Evolutionary conservation across 2,797 vertebrate species (phyloP), one percentile per base, ranked within the genome.

Genomic region (Neosilurus mollespiculum): DNA sequence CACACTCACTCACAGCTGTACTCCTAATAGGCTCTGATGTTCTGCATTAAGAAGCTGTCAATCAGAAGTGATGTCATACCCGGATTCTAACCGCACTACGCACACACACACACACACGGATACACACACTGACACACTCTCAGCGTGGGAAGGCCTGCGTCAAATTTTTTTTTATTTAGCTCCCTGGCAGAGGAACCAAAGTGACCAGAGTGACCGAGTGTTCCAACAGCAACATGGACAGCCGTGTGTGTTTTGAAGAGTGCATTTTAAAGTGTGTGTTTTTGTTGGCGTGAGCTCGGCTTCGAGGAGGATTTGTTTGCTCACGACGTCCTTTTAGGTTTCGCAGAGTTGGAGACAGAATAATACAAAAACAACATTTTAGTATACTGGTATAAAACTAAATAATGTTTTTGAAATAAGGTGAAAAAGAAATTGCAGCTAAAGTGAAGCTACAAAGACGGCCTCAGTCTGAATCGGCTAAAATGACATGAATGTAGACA

Each of bases 1-100:
- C 65, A 75, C 61, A 30, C 43, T 78, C 67, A 64, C 83, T 62
- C 43, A 84, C 75, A 69, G 16, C 56, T 26, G 53, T 54, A 49
- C 67, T 76, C 56, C 70, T 87, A 79, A 87, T 84, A 76, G 80
- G 80, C 37, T 86, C 75, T 87, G 69, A 75, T 84, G 34, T 62
- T 82, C 64, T 9, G 56, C 34, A 71, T 72, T 82, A 81, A 83
- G 61, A 10, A 78, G 37, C 84, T 85, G 84, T 85, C 78, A 81
- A 24, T 87, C 81, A 85, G 51, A 67, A 66, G 54, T 87, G 72
- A 78, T 71, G 73, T 83, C 81, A 78, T 83, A 43, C 12, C 56
- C 37, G 2, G 37, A 82, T 49, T 53, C 54, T 56, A 83, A 80
- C 78, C 78, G 66, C 58, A 71, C 59, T 51, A n/a, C n/a, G 2